Base-by-base conservation (phyloP, 1,140 invertebrate genomes). In the Macrosteles quadrilineatus region DNA sequence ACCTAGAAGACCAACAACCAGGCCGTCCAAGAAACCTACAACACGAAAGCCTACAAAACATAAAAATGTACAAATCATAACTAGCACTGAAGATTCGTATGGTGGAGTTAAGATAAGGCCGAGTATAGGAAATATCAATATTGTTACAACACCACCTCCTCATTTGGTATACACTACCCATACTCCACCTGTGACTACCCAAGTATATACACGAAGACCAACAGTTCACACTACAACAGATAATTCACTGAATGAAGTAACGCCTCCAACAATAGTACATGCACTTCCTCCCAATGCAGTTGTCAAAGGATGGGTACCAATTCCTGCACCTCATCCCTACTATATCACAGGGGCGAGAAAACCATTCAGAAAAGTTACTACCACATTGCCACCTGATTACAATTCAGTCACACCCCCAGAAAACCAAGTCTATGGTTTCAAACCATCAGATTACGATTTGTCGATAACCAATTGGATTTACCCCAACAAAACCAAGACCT, bases 21-120 rank as follows among this genome's bases (percentile, higher is more conserved):
- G 53, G 23, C 36, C 47, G 0, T 84, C 83, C 1, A 81, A 80
- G 19, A 78, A 78, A 63, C 78, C 83, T 1, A 50, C 77, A 3
- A 76, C 73, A 25, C 77, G 74, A 43, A 75, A 76, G 57, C 72
- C 47, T 11, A 66, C 31, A 23, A 71, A 70, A 66, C 62, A 19
- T 27, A 62, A 71, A 76, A 73, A n/a, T 73, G 75, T n/a, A 64
- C 78, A 55, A 75, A 50, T 67, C 45, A 67, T 30, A 30, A 66
- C 63, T 21, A 66, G 32, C 14, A 64, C 36, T 11, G 36, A 64
- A 64, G 30, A 59, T 27, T 25, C 55, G 6, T 27, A 59, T 30
- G 27, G 27, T 59, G 55, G 55, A 29, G 21, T 59, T 23, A 59
- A 25, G 9, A 59, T 59, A 27, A 59, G 25, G 25, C 55, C 55